Conservation (phyloP, 2,888 invertebrate species). For the Anorthoa munda region DNA sequence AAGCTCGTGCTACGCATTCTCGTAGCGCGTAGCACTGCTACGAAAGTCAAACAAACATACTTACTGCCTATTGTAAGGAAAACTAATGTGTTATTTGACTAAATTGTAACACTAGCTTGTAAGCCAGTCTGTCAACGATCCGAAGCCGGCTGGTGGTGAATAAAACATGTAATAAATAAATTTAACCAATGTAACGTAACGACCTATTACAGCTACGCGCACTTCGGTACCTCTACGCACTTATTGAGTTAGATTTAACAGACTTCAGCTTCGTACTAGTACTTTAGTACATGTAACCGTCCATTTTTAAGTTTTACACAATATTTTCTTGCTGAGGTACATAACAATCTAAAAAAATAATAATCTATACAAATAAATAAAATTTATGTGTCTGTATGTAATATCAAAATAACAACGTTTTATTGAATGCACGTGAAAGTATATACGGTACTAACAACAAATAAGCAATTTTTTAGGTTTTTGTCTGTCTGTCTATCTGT, state of each 20-base stretch:
- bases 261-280: neutral
- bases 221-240: constrained; percentile 41
- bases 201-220: constrained; percentile 74
- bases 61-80: neutral
- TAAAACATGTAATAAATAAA: constrained; percentile 89
- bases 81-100: constrained; percentile 45
- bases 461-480: too few species aligned
- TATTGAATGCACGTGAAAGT: too few species aligned
- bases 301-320: neutral
- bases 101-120: constrained; percentile 37
- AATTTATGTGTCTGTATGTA: too few species aligned
- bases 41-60: constrained; percentile 7
- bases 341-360: too few species aligned
- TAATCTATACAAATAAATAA: too few species aligned
- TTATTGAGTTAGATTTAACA: constrained; percentile 46
- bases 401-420: too few species aligned
- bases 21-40: constrained; percentile 61
- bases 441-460: too few species aligned
- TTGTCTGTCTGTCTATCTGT: too few species aligned
- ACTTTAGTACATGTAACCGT: neutral
- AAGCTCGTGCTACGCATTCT: constrained; percentile 45
- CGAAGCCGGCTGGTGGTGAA: constrained; percentile 78
- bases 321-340: neutral
- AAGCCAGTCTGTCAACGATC: constrained; percentile 70
- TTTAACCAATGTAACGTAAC: constrained; percentile 82